Base-by-base conservation (phyloP, 1,140 invertebrate genomes). In the Chironomus striatipennis region DNA sequence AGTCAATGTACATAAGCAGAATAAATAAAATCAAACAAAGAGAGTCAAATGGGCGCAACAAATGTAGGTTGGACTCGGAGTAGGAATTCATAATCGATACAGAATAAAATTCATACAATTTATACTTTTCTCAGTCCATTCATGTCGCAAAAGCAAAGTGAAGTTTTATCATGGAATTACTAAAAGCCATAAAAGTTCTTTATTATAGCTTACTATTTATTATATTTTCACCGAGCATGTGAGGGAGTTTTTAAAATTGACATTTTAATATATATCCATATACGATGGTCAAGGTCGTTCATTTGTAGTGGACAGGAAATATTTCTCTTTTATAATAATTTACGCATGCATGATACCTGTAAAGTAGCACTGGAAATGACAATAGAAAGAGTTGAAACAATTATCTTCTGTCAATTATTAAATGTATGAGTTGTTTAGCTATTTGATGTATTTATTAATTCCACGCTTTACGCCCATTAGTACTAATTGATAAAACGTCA, bases 141-240 rank as follows among this genome's bases (percentile, higher is more conserved):
- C 24, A 34, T 34, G 24, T 34, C 24, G 24, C 24, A 34, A 2
- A 34, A 34, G 24, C 24, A 34, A 34, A 34, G 24, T 34, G 24
- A 34, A 34, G 24, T 1, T 34, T 34, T 34, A 34, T 34, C 24
- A 34, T 15, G 47, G 47, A n/a, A 57, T 15, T 57, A 57, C 15
- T 57, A 57, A 57, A 57, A 57, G 47, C 47, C 47, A 57, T 57
- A 57, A 57, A 57, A 57, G n/a, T 57, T 57, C 47, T 57, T 34
- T 34, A 34, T 34, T 34, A 34, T 34, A 34, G 24, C 24, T 34
- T 34, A 34, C 24, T 34, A 34, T 34, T 34, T 34, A 34, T 34
- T 34, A 34, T 7, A 47, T n/a, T 57, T 57, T 57, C 4, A 12
- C 12, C 8, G 8, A 5, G 47, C 47, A 34, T 34, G 47, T 57